Evolutionary conservation across 1,140 invertebrate genomes (phyloP).

Genomic region (Musca vetustissima): DNA sequence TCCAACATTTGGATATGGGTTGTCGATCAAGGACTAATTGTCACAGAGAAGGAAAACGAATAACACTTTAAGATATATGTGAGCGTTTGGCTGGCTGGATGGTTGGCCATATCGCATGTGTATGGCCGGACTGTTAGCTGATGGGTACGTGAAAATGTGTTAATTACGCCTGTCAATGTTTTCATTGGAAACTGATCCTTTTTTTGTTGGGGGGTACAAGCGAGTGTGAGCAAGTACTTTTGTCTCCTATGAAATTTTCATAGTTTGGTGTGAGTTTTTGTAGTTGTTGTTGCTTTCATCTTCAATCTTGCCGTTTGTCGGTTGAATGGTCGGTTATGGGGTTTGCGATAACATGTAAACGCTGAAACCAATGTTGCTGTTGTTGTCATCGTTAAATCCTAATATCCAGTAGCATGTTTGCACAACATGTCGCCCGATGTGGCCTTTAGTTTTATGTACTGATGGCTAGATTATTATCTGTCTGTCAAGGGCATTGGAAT

Average conservation of each 20-base stretch:
- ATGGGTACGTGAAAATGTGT: slow-evolving; percentile 25
- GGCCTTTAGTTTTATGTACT: slow-evolving; percentile 15
- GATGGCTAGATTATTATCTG: slow-evolving; percentile 8
- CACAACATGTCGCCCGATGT: slow-evolving; percentile 33
- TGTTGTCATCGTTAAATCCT: slow-evolving; percentile 24
- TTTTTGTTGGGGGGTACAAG: slow-evolving; percentile 18
- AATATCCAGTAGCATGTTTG: slow-evolving; percentile 34
- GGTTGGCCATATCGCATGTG: background rate
- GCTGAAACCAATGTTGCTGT: slow-evolving; percentile 15
- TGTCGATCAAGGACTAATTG: slow-evolving; percentile 26
- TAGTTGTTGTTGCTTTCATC: too few species aligned
- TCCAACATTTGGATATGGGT: too few species aligned
- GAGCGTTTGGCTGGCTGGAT: background rate
- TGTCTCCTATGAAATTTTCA: background rate
- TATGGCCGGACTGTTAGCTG: background rate
- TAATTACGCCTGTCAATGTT: slow-evolving; percentile 30
- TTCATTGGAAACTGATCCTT: slow-evolving; percentile 30
- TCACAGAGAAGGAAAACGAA: slow-evolving; percentile 5
- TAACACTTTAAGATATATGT: background rate
- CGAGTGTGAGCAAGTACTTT: too few species aligned
- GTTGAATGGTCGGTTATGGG: background rate
- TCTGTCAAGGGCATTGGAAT: background rate
- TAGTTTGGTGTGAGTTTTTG: slow-evolving; percentile 22
- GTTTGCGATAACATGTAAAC: background rate
- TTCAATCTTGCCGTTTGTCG: background rate